Base-by-base conservation (phyloP, 2,797 vertebrate species). In the Pseudochromis fuscus region DNA sequence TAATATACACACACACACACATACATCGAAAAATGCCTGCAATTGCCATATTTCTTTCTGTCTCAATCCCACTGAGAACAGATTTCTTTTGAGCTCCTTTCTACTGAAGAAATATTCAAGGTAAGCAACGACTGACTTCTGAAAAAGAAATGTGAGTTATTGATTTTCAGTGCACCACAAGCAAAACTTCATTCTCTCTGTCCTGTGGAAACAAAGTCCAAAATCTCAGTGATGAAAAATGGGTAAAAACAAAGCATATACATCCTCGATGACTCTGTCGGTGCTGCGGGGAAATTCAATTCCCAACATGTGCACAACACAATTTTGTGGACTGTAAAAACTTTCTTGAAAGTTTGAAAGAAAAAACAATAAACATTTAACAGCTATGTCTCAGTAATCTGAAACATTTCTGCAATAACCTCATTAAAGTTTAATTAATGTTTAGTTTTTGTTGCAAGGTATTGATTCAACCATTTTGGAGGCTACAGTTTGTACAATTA, bases 81-180 rank as follows among this genome's bases (percentile, higher is more conserved):
- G 28, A 38, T 52, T 60, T 42, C 51, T 63, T 28, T n/a, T 15
- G 10, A 42, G 1, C 25, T 18, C n/a, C 44, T 52, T 53, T 51
- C 27, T 4, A 25, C 57, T 42, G 15, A 57, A 53, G 23, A 62
- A 37, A 72, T 67, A 68, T 67, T 67, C 25, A 56, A n/a, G 7
- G 60, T 55, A 52, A 57, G 4, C 1, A 23, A 8, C 25, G 25
- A 51, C 52, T 21, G 21, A 55, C 38, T 37, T 44, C n/a, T n/a
- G 40, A 44, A 44, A 35, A 21, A 3, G 37, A 33, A 5, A 42
- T n/a, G 15, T 30, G 15, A 35, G 9, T 19, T 38, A 48, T 23
- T 48, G 40, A 74, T 70, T 77, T 44, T 40, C 19, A 31, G 15
- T 21, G 55, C 25, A 51, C 30, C 7, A 42, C 48, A 7, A 56